Percentiles rank a stretch among this genome's conserved stretches.
These are phyloP conservation scores for Nebria salina DNA, from an alignment of 2,888 invertebrate genomes.

Conservation along the genomic window DNA sequence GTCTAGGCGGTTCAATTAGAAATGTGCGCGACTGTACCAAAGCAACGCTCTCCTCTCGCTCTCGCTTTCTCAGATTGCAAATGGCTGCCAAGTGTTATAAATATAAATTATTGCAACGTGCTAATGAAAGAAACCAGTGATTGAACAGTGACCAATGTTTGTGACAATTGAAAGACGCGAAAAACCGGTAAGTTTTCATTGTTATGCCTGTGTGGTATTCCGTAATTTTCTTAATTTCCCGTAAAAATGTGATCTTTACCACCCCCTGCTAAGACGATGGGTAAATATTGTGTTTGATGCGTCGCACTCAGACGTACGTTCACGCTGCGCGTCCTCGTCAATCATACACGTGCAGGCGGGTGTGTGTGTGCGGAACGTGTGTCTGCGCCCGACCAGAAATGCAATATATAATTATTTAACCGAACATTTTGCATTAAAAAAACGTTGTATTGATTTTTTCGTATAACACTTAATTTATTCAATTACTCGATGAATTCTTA, in stretches of 20 bases:
- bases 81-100: slow-evolving; percentile 61
- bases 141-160: neutral
- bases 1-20: neutral
- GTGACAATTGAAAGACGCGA: neutral
- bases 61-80: slow-evolving; percentile 58
- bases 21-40: slow-evolving; percentile 55
- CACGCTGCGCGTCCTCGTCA: slow-evolving; percentile 51
- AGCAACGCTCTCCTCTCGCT: slow-evolving; percentile 40
- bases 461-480: slow-evolving; percentile 55
- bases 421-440: slow-evolving; percentile 63
- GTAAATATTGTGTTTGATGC: slow-evolving; percentile 58
- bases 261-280: slow-evolving; percentile 58
- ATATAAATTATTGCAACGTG: slow-evolving; percentile 59
- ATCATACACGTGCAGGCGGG: neutral
- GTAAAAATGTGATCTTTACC: slow-evolving; percentile 46
- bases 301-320: slow-evolving; percentile 51
- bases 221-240: slow-evolving; percentile 31
- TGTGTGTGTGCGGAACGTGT: slow-evolving; percentile 23
- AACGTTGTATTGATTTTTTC: slow-evolving; percentile 63
- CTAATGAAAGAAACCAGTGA: slow-evolving; percentile 17
- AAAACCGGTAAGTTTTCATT: slow-evolving; percentile 32
- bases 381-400: slow-evolving; percentile 38
- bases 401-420: slow-evolving; percentile 64
- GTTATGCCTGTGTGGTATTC: neutral
- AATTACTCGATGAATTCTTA: slow-evolving; percentile 18